Evolutionary conservation across 2,888 invertebrate species (phyloP).

Genomic region (Scaptomyza polygonia): DNA sequence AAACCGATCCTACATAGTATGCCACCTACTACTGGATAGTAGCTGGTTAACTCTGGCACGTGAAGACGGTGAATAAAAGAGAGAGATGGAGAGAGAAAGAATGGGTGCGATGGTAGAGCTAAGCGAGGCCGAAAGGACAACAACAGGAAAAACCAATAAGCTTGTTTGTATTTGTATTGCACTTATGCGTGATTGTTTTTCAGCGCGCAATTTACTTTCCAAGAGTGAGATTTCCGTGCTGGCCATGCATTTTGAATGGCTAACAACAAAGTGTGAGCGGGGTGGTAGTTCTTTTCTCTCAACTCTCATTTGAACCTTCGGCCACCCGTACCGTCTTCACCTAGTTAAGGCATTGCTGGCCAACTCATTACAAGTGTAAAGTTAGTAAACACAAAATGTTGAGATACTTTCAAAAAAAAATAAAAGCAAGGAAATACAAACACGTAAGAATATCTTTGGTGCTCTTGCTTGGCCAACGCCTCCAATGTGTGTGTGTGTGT

Average conservation of each 20-base stretch:
- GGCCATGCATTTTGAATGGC: conserved; percentile 40
- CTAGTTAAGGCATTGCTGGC: conserved; percentile 1
- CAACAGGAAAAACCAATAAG: conserved; percentile 58
- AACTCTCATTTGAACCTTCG: conserved; percentile 8
- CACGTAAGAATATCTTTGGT: conserved; percentile 8
- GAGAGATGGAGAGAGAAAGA: background rate
- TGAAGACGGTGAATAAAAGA: conserved; percentile 8
- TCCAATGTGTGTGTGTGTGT: no score
- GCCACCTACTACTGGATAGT: background rate
- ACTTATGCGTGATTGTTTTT: conserved; percentile 65
- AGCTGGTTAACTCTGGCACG: conserved; percentile 29
- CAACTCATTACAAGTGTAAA: conserved; percentile 10
- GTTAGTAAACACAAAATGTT: conserved; percentile 8
- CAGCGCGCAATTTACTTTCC: conserved; percentile 65
- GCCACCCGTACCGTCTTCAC: background rate
- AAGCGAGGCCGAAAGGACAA: conserved; percentile 19
- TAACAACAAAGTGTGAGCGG: no score
- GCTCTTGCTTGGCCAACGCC: conserved; percentile 20
- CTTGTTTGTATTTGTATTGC: conserved; percentile 66
- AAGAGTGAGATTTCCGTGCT: conserved; percentile 42
- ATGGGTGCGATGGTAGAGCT: no score
- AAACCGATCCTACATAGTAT: background rate
- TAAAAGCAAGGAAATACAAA: conserved; percentile 12
- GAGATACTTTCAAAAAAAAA: no score
- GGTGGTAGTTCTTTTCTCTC: background rate